phyloP scores from a whole-genome alignment of 2,797 vertebrate species.

The Molothrus ater region DNA sequence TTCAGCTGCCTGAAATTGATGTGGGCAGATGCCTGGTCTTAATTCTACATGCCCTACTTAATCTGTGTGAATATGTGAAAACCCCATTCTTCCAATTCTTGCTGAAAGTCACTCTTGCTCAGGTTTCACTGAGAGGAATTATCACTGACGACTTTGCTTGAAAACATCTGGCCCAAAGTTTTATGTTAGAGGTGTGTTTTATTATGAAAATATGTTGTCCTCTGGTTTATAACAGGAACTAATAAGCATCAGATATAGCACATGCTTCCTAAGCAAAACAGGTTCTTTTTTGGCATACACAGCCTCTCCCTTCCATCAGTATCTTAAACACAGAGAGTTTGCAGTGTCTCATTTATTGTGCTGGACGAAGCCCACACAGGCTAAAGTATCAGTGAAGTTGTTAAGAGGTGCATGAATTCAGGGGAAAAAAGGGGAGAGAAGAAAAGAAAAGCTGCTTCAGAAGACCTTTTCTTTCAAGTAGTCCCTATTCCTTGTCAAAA shows the following conservation, averaged over 20 bases:
- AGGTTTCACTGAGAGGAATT: background rate
- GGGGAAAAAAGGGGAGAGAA: background rate
- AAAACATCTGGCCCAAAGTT: background rate
- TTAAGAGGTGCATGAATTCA: constrained; percentile 38
- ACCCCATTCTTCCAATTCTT: background rate
- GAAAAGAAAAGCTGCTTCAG: constrained; percentile 36
- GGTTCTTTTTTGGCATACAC: background rate
- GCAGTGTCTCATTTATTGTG: constrained; percentile 24
- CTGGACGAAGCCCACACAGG: constrained; percentile 35
- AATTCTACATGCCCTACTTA: constrained; percentile 11
- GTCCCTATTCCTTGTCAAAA: constrained; percentile 56
- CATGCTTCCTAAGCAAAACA: background rate
- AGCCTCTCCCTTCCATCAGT: background rate
- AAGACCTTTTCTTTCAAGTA: constrained; percentile 58
- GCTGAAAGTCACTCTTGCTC: background rate
- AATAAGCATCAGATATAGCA: background rate
- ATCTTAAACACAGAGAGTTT: background rate
- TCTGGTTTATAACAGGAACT: background rate
- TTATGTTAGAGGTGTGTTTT: background rate
- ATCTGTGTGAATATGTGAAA: background rate
- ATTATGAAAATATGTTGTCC: background rate
- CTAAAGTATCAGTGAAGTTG: constrained; percentile 32
- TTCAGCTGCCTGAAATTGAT: background rate
- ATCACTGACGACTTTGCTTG: background rate
- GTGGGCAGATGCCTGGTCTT: background rate